Conservation (phyloP, 2,888 invertebrate genomes). For the Megaustenia siamemsis region DNA sequence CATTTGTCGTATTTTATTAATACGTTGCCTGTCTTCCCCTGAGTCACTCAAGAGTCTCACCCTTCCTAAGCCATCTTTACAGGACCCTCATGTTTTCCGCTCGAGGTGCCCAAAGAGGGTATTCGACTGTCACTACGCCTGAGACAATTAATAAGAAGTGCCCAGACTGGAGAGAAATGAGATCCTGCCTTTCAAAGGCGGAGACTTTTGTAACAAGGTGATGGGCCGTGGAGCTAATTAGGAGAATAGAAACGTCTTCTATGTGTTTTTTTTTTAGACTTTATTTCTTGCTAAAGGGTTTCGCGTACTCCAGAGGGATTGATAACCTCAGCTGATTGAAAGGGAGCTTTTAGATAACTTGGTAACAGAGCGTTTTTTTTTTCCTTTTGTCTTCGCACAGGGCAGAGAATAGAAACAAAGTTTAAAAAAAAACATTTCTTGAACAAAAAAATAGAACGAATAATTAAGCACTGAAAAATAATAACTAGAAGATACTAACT, state of each 20-base stretch:
- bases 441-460: no score
- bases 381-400: no score
- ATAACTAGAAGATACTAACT: no score
- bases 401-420: no score
- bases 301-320: no score
- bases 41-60: not conserved
- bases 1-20: not conserved
- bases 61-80: not conserved
- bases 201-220: not conserved
- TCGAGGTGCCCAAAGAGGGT: not conserved
- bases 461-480: no score
- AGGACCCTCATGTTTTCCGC: not conserved
- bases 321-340: no score
- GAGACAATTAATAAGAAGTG: slow-evolving; percentile 38
- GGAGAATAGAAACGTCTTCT: not conserved
- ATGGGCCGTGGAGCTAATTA: not conserved
- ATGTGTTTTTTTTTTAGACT: no score
- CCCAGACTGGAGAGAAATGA: not conserved
- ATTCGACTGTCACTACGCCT: slow-evolving; percentile 3
- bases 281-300: no score
- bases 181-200: slow-evolving; percentile 20
- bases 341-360: no score
- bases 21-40: not conserved
- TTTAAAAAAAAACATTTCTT: no score
- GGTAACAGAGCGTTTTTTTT: no score